Base-by-base conservation (phyloP, 2,888 invertebrate species). In the Eutolmus rufibarbis region DNA sequence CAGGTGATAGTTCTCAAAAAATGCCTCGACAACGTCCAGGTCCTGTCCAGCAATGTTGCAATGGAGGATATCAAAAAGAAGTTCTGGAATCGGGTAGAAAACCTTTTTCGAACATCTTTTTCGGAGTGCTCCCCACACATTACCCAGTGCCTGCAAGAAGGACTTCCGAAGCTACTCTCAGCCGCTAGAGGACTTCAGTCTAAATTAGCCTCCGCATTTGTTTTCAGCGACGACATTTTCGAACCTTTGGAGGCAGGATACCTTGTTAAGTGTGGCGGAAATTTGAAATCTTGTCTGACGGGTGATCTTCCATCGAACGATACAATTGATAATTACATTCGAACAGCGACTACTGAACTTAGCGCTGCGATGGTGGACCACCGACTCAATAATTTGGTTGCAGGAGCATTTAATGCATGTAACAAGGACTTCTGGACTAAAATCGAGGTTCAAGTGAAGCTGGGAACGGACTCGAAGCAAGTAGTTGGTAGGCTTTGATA, bases 311-410 rank as follows among this genome's bases (percentile, higher is more conserved):
- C 92, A 0, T 91, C 91, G 37, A 91, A 91, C 57, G 93, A 93
- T 87, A 91, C 91, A 0, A 91, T 92, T 31, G 93, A 92, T 82
- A 90, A 90, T 85, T 91, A 92, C 16, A 91, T 93, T 86, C 89
- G 91, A 0, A 90, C 91, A 5, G 91, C 92, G 2, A 90, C 91
- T 2, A 90, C 90, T 90, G 98, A 98, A 91, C 91, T 98, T 87
- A 97, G 96, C 91, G 96, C 98, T 8, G 97, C 97, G 0, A 93
- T 97, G 86, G 96, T 98, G 14, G 98, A 99, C 92, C 95, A 95
- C 89, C 95, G 95, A 89, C 93, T 99, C 77, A 96, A 96, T 8
- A 90, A 90, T 31, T 87, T 91, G 1, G 90, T 92, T 46, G 91
- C 91, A 0, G 90, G 89, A 37, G 92, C 92, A 0, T 91, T 93